Base-by-base conservation (phyloP, 2,113 vertebrate genomes). In the Otus sunia region DNA sequence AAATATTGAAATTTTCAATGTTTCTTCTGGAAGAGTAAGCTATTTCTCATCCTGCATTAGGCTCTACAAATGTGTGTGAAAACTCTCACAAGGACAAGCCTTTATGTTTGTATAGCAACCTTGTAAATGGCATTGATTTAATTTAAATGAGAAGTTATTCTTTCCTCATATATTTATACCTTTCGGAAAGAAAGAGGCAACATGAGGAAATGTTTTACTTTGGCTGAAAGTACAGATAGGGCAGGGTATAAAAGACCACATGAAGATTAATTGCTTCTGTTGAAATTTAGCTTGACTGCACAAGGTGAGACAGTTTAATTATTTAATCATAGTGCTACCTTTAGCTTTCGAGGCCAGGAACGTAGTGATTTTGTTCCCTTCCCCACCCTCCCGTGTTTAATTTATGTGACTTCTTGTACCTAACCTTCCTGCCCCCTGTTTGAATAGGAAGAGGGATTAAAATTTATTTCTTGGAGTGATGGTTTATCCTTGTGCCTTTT, bases 221-320 rank as follows among this genome's bases (percentile, higher is more conserved):
- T 83, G 68, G 72, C 64, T 68, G 72, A 73, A 94, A 67, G 87
- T 88, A 94, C 68, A 81, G 86, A 56, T 87, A 88, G 93, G 93
- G 52, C 79, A 96, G 92, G 83, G 77, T 92, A 78, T 95, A 94
- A 96, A 97, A 97, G 86, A 96, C 88, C 55, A 58, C 23, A 55
- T 72, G 95, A 97, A 97, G 96, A 97, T 97, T 94, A 97, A 97
- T 98, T 96, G 81, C 83, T 93, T 58, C 86, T 71, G 9, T 94
- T 96, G 97, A 97, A 97, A 97, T 96, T 95, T 78, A 94, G 92
- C 90, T 96, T 97, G 96, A 88, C 95, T 94, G 93, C 86, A 90
- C 75, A 96, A 97, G 95, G 92, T 97, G 97, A 98, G 96, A 95
- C 94, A 84, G 96, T 98, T 97, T 97, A 98, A 93, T 98, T 97